Conservation (phyloP, 2,797 vertebrate genomes). For the Tolypeutes matacus region DNA sequence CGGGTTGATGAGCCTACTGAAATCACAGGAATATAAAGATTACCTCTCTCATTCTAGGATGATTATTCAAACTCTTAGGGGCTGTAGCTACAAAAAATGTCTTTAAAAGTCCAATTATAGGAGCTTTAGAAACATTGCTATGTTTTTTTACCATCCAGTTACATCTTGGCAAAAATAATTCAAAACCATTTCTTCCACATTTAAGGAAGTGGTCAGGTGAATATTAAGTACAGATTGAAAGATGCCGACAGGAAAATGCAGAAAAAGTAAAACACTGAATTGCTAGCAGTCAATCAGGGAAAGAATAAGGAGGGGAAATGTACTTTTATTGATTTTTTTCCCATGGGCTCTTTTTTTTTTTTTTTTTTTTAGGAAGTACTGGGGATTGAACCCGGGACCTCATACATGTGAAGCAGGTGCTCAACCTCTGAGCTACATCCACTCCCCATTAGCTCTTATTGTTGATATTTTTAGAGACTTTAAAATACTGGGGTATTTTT, state of each 20-base stretch:
- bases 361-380: no score
- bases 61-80: no score
- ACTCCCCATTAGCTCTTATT: neutral
- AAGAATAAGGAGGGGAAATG: no score
- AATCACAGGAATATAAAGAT: no score
- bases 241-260: fast-evolving
- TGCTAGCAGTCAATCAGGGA: neutral
- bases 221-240: neutral
- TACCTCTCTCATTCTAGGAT: neutral
- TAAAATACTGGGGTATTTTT: neutral
- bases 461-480: neutral
- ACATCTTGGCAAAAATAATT: neutral
- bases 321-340: neutral
- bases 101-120: neutral
- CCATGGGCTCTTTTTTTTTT: neutral
- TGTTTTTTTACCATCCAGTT: neutral
- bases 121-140: neutral
- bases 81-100: neutral
- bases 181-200: neutral
- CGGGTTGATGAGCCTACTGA: fast-evolving
- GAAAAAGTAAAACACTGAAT: neutral
- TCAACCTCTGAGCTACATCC: no score
- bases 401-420: no score
- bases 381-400: no score
- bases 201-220: fast-evolving